Evolutionary conservation across 2,113 vertebrate species (phyloP), one percentile per base, ranked within the genome.

Genomic region (Myotis davidii): DNA sequence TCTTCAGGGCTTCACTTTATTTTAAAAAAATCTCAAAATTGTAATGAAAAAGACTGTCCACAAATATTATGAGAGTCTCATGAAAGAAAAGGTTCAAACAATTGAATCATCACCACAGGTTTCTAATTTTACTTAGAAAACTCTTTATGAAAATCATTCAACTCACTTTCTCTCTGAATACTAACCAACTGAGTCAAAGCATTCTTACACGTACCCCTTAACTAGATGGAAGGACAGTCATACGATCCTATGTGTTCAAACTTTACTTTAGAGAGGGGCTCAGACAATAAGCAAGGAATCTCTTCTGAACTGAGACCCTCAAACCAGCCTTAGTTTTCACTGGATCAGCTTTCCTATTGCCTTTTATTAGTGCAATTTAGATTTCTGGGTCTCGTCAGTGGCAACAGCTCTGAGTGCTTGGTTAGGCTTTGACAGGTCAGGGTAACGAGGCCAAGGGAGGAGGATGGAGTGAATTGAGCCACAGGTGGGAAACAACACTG

Each of bases 361-460:
- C 2, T 70, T 88, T 73, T 78, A 9, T 72, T 1, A 6, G 34
- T 70, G 7, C 3, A 18, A 16, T 95, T 86, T 77, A 67, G 25
- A 45, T 88, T 82, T 84, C 52, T n/a, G 48, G 9, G 67, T 79
- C 32, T 54, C 29, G 2, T 18, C 16, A 27, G 1, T 18, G 2
- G 3, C 34, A 76, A 50, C 2, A 69, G 0, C 17, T 93, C 1
- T 0, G 20, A 23, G 6, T 9, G 0, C 11, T 85, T 5, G 2
- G 34, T 10, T 90, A 21, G 29, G n/a, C 6, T 89, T 90, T 29
- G n/a, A 25, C 27, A 85, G 13, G 6, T 72, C 65, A 73, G 16
- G 32, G 3, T 50, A 85, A 85, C 29, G 93, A 95, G 73, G 50
- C 7, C 52, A 61, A 65, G 17, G 18, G 23, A 88, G 7, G 34